Conservation (phyloP, 1,140 invertebrate species). For the Eulimnadia texana region DNA sequence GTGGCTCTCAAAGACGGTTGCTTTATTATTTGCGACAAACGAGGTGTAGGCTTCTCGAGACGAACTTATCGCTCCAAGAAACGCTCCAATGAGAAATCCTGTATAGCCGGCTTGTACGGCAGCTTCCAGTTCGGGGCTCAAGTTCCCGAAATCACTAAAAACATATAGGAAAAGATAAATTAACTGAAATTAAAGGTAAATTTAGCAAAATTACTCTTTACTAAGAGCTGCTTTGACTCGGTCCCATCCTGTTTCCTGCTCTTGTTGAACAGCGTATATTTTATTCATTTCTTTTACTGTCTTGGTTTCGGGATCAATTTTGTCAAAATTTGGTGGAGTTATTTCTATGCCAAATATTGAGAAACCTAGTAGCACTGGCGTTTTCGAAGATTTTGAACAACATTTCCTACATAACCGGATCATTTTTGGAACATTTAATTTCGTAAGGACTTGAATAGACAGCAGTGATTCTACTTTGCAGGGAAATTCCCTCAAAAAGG, state of each 20-base stretch:
- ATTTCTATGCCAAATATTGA: slow-evolving; percentile 3
- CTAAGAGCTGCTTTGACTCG: slow-evolving; percentile 19
- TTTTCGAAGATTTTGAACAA: too few relatives aligned
- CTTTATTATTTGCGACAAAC: slow-evolving; percentile 57
- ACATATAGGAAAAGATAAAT: slow-evolving; percentile 7
- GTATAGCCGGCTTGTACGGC: slow-evolving; percentile 33
- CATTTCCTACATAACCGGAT: too few relatives aligned
- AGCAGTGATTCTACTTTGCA: too few relatives aligned
- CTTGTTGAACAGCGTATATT: not conserved
- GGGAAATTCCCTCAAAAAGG: too few relatives aligned
- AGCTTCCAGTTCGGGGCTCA: slow-evolving; percentile 41
- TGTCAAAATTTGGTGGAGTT: not conserved
- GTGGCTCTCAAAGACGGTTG: slow-evolving; percentile 45
- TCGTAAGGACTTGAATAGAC: too few relatives aligned
- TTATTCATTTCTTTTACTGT: not conserved
- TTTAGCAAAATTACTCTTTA: slow-evolving; percentile 19
- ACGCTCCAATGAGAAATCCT: slow-evolving; percentile 35
- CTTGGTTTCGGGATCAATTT: not conserved
- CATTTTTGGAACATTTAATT: too few relatives aligned
- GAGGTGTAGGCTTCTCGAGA: slow-evolving; percentile 42
- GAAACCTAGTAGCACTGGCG: not conserved
- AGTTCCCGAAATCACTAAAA: slow-evolving; percentile 41
- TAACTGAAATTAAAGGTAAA: not conserved
- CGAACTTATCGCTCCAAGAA: slow-evolving; percentile 43
- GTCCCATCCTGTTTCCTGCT: slow-evolving; percentile 21